A percentile compares a stretch with the other conserved stretches of the same genome.
Conservation (phyloP, 1,140 invertebrate genomes). For the Orchestia grillus region DNA sequence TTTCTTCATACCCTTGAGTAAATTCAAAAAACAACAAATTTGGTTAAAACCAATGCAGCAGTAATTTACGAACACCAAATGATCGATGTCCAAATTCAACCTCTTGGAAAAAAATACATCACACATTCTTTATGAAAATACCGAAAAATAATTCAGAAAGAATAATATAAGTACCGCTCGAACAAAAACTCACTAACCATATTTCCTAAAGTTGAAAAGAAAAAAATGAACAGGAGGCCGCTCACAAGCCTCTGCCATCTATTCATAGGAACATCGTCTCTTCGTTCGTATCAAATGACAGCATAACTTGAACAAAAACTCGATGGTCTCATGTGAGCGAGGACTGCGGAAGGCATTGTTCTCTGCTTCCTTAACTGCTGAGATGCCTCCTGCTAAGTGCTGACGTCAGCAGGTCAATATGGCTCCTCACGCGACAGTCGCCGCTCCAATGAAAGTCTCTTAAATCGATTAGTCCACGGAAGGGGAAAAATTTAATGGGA, state of each 20-base stretch:
- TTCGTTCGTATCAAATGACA: background rate
- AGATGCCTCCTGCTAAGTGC: background rate
- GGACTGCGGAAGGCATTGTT: background rate
- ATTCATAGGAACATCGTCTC: background rate
- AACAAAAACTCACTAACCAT: background rate
- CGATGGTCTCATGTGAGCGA: background rate
- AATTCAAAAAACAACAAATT: too few relatives aligned
- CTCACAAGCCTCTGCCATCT: background rate
- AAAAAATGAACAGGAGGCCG: background rate
- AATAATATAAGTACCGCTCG: background rate
- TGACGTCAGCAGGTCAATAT: constrained; percentile 49
- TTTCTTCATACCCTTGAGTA: too few relatives aligned
- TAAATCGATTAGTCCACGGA: constrained; percentile 49
- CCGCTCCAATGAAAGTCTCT: constrained; percentile 44
- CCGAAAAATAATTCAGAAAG: too few relatives aligned
- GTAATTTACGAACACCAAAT: too few relatives aligned
- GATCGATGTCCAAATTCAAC: too few relatives aligned
- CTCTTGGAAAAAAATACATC: too few relatives aligned
- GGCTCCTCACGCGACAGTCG: constrained; percentile 26
- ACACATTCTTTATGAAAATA: too few relatives aligned
- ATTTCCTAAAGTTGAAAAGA: background rate
- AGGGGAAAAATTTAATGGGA: constrained; percentile 55
- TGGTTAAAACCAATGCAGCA: too few relatives aligned
- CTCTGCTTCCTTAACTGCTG: background rate
- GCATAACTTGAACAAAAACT: background rate